A percentile compares a stretch with the other conserved stretches of the same genome.
These are phyloP conservation scores for Dolichopus griseipennis DNA, from an alignment of 2,888 invertebrate species.

Conservation along the genomic window DNA sequence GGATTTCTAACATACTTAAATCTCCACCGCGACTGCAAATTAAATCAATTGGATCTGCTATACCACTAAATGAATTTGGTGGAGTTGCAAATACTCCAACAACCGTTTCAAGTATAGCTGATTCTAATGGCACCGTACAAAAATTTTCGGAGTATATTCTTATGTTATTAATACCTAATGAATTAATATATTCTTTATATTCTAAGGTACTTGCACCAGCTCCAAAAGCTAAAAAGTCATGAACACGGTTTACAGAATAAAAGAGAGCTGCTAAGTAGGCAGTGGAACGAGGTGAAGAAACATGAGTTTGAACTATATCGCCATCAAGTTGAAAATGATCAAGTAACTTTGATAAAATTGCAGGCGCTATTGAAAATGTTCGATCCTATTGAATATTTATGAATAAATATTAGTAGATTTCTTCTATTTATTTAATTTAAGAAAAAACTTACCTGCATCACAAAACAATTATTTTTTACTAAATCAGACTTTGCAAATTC, in stretches of 20 bases:
- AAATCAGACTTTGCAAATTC: conserved; percentile 49
- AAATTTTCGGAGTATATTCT: conserved; percentile 46
- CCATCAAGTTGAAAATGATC: conserved; percentile 55
- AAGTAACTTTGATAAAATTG: conserved; percentile 62
- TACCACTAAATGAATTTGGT: conserved; percentile 72
- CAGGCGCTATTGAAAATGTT: conserved; percentile 72
- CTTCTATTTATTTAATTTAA: background rate
- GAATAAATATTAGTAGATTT: background rate
- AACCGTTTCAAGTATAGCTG: conserved; percentile 50
- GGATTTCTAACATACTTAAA: conserved; percentile 61
- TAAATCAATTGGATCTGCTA: conserved; percentile 69
- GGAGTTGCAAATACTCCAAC: conserved; percentile 65
- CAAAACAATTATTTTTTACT: conserved; percentile 47
- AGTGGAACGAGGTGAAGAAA: conserved; percentile 68
- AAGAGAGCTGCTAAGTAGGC: conserved; percentile 66
- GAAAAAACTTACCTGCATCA: conserved; percentile 47
- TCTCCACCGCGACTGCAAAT: conserved; percentile 75
- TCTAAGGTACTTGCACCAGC: conserved; percentile 48
- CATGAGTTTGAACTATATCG: conserved; percentile 68
- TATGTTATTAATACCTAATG: conserved; percentile 57
- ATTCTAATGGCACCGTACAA: conserved; percentile 46
- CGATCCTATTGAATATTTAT: conserved; percentile 51
- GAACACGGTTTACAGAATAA: conserved; percentile 50
- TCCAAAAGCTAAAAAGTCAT: conserved; percentile 53
- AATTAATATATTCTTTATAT: conserved; percentile 59